These are phyloP conservation scores for Silvanus unidentatus DNA, from an alignment of 2,888 invertebrate species.

Conservation along the genomic window DNA sequence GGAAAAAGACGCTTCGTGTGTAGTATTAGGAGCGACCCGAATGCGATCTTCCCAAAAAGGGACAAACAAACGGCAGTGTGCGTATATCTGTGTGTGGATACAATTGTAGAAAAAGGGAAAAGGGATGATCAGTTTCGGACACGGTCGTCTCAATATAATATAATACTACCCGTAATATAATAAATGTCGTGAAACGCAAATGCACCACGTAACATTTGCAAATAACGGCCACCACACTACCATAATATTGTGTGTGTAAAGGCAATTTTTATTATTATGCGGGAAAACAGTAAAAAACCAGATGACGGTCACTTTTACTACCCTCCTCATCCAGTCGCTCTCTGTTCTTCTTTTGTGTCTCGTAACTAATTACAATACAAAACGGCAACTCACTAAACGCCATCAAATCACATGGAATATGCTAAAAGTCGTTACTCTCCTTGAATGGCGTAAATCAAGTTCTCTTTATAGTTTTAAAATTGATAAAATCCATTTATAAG, in stretches of 20 bases:
- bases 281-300: conserved; percentile 56
- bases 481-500: conserved; percentile 49
- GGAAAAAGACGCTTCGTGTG: too few species aligned
- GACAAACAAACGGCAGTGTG: too few species aligned
- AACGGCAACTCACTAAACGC: too few species aligned
- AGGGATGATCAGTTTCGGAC: too few species aligned
- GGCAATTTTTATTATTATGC: conserved; percentile 60
- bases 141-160: conserved; percentile 29
- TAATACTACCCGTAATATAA: conserved; percentile 41
- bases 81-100: too few species aligned
- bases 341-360: too few species aligned
- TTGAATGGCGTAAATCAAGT: conserved; percentile 35
- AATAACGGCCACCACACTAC: conserved; percentile 36
- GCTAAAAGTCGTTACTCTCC: too few species aligned
- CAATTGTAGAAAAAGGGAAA: too few species aligned
- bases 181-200: conserved; percentile 48
- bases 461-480: conserved; percentile 41
- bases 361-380: too few species aligned
- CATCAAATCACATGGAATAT: too few species aligned
- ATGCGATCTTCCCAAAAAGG: too few species aligned
- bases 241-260: conserved; percentile 24
- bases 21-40: too few species aligned
- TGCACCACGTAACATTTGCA: conserved; percentile 47
- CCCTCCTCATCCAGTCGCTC: conserved; percentile 5
- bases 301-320: conserved; percentile 49